Evolutionary conservation across 2,113 vertebrate species (phyloP).

Genomic region (Elaphurus davidianus): DNA sequence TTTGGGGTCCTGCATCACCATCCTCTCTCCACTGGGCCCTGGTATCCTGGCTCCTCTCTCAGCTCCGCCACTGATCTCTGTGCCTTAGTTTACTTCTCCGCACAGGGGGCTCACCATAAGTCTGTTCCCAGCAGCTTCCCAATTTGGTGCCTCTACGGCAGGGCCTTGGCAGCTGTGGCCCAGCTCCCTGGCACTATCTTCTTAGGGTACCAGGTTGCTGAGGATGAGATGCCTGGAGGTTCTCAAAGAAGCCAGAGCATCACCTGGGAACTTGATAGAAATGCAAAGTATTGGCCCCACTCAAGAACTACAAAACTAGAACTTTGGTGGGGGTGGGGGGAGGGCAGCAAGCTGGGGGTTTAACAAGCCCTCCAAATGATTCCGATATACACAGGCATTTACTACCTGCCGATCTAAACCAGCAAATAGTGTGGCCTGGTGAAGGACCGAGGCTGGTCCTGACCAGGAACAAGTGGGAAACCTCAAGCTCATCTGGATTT

Average conservation of each 20-base stretch:
- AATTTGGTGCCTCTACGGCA: not conserved
- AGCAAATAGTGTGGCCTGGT: not conserved
- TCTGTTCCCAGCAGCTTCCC: not conserved
- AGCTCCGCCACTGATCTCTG: conserved; percentile 35
- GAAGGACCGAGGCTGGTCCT: not conserved
- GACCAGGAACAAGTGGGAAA: not conserved
- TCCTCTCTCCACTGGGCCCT: not conserved
- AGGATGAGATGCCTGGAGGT: not conserved
- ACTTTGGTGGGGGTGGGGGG: not conserved
- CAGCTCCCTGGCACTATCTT: not conserved
- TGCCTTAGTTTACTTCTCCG: conserved; percentile 67
- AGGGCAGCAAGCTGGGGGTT: not conserved
- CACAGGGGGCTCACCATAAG: conserved; percentile 19
- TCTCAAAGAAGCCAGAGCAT: not conserved
- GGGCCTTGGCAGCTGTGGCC: not conserved
- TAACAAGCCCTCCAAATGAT: not conserved
- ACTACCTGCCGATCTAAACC: not conserved
- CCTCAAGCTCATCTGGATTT: not conserved
- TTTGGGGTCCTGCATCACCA: not conserved
- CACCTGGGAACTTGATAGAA: not conserved
- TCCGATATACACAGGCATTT: not conserved
- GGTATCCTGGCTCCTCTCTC: not conserved
- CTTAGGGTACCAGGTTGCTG: not conserved
- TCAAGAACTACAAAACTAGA: not conserved
- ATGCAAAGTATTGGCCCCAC: not conserved